These are phyloP conservation scores for Anguilla obscura DNA, from an alignment of 2,797 vertebrate species.

Conservation along the genomic window DNA sequence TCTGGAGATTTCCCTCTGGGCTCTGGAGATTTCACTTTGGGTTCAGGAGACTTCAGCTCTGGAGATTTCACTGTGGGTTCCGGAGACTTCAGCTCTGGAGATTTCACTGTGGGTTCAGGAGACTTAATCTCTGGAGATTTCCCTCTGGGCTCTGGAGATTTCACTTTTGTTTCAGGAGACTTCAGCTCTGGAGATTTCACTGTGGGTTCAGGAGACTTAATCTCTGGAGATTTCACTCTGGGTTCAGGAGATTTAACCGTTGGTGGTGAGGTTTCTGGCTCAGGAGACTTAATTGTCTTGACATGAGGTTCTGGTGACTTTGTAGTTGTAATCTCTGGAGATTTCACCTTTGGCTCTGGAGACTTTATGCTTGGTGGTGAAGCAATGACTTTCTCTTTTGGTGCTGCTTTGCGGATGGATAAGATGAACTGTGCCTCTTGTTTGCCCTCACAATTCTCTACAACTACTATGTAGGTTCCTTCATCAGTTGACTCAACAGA, in stretches of 20 bases:
- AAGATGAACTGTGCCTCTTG: constrained; percentile 92
- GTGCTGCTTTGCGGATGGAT: constrained; percentile 77
- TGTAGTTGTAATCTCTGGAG: constrained; percentile 40
- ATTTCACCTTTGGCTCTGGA: constrained; percentile 78
- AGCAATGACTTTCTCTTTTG: constrained; percentile 76
- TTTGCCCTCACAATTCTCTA: constrained; percentile 88
- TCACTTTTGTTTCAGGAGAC: constrained; percentile 71
- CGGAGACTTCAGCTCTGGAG: constrained; percentile 62
- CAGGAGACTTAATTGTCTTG: constrained; percentile 60
- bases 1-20: constrained; percentile 60
- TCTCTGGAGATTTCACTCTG: constrained; percentile 55
- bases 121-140: constrained; percentile 72
- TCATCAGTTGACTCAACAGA: constrained; percentile 84
- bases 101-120: constrained; percentile 66
- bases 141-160: constrained; percentile 59
- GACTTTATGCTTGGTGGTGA: constrained; percentile 74
- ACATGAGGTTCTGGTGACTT: constrained; percentile 74
- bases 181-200: constrained; percentile 68
- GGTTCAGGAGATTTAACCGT: constrained; percentile 65
- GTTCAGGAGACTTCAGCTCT: constrained; percentile 76
- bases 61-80: constrained; percentile 61
- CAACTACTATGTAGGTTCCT: constrained; percentile 87
- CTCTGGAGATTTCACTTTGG: constrained; percentile 56
- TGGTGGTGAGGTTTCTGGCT: constrained; percentile 70
- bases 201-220: constrained; percentile 73